Base-by-base conservation (phyloP, 2,113 vertebrate species). In the Miniopterus natalensis region DNA sequence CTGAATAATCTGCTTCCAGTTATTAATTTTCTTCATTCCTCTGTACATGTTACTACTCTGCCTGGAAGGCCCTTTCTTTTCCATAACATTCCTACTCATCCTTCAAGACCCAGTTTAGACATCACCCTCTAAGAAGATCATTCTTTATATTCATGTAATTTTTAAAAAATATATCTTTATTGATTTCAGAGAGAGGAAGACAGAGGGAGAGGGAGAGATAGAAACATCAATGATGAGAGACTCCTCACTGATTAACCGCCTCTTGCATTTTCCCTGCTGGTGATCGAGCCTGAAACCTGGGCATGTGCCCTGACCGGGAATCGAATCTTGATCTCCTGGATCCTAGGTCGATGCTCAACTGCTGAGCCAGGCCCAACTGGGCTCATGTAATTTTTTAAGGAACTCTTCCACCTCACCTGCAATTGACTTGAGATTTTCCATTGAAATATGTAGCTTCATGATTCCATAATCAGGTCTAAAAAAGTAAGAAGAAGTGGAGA, bases 361-460 rank as follows among this genome's bases (percentile, higher is more conserved):
- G 36, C 36, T 36, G 36, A 36, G 36, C 36, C 36, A 36, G 36
- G 36, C 36, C 36, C 36, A 36, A 36, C 36, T 2, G 36, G 36
- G 36, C 36, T 36, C 36, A 36, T 36, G 36, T 36, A 36, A 36
- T 36, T 36, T 36, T 36, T 36, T 57, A n/a, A 40, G 80, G 53
- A 88, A 81, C 36, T 53, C 49, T 90, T 80, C 47, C 55, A 36
- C 53, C 53, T n/a, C 59, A 6, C 18, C 42, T 91, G 20, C 18
- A 79, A 40, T n/a, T 78, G 87, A 53, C n/a, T 70, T 63, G 66
- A 95, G 25, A 80, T 65, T 97, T 92, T 88, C 17, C 71, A 40
- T 88, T 95, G 77, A 68, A 95, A n/a, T 68, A 36, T 79, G 13
- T 20, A 86, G 27, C 42, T 78, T 92, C 79, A 40, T 5, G 31